phyloP scores from a whole-genome alignment of 2,888 invertebrate species.

The Neuroscelio doddi region DNA sequence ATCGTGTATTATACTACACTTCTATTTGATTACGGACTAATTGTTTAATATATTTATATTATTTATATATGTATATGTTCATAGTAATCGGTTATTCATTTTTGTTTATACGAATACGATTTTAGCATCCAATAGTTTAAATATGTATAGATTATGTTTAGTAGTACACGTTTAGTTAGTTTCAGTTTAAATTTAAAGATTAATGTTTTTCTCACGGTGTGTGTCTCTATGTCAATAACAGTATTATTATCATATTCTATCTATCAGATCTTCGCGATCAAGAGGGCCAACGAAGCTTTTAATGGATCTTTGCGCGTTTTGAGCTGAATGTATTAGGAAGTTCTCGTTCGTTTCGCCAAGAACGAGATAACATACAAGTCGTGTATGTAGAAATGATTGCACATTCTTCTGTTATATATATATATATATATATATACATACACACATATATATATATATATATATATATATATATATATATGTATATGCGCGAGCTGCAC shows the following conservation, averaged over 20 bases:
- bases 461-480: too few relatives aligned
- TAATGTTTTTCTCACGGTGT: slow-evolving; percentile 36
- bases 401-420: slow-evolving; percentile 20
- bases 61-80: slow-evolving; percentile 45
- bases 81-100: slow-evolving; percentile 64
- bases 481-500: slow-evolving; percentile 24
- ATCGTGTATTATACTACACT: slow-evolving; percentile 56
- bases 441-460: too few relatives aligned
- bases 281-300: slow-evolving; percentile 47
- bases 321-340: slow-evolving; percentile 45
- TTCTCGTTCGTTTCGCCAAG: slow-evolving; percentile 29
- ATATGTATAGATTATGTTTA: slow-evolving; percentile 70
- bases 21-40: slow-evolving; percentile 66
- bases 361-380: slow-evolving; percentile 37
- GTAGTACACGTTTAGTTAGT: slow-evolving; percentile 63
- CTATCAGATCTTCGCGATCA: slow-evolving; percentile 47
- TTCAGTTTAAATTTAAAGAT: slow-evolving; percentile 57
- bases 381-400: slow-evolving; percentile 34
- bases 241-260: slow-evolving; percentile 39
- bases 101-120: slow-evolving; percentile 66
- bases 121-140: slow-evolving; percentile 70
- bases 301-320: slow-evolving; percentile 26
- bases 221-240: slow-evolving; percentile 31
- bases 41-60: slow-evolving; percentile 54
- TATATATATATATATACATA: too few relatives aligned